phyloP scores from a whole-genome alignment of 1,140 invertebrate genomes.

The Epicauta chinensis region DNA sequence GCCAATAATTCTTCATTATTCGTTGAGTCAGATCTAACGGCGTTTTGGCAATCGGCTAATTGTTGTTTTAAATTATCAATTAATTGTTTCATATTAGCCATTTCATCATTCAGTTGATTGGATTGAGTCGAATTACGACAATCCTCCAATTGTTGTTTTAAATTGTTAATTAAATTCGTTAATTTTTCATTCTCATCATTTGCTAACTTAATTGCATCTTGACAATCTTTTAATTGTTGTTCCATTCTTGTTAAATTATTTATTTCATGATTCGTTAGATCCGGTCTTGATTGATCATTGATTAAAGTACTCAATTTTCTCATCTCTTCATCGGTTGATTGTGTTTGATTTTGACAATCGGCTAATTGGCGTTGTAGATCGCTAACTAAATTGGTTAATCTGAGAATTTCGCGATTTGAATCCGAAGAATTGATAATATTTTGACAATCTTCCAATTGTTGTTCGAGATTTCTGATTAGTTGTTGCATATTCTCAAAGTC shows the following conservation, averaged over 20 bases:
- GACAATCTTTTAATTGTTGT: slow-evolving; percentile 7
- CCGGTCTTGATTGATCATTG: slow-evolving; percentile 7
- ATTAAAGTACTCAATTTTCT: too few relatives aligned
- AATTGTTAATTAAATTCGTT: slow-evolving; percentile 12
- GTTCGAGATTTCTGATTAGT: slow-evolving; percentile 19
- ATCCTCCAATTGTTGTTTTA: slow-evolving; percentile 11
- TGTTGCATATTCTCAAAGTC: too few relatives aligned
- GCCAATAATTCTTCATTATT: too few relatives aligned
- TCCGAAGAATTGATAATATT: slow-evolving; percentile 6
- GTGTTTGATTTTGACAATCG: slow-evolving; percentile 16
- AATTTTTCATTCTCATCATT: slow-evolving; percentile 21
- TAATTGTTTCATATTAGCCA: too few relatives aligned
- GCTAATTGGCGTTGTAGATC: slow-evolving; percentile 10
- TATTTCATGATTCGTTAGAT: slow-evolving; percentile 8
- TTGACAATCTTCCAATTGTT: slow-evolving; percentile 26
- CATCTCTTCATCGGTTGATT: too few relatives aligned
- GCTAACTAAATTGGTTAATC: slow-evolving; percentile 12
- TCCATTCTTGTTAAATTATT: slow-evolving; percentile 19
- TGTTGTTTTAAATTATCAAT: too few relatives aligned
- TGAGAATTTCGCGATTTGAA: slow-evolving; percentile 19
- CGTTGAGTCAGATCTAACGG: too few relatives aligned
- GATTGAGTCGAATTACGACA: not conserved
- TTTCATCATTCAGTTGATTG: not conserved
- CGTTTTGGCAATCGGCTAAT: too few relatives aligned
- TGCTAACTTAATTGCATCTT: slow-evolving; percentile 9